Evolutionary conservation across 2,113 vertebrate species (phyloP).

Genomic region (Ptychochromis oligacanthus): DNA sequence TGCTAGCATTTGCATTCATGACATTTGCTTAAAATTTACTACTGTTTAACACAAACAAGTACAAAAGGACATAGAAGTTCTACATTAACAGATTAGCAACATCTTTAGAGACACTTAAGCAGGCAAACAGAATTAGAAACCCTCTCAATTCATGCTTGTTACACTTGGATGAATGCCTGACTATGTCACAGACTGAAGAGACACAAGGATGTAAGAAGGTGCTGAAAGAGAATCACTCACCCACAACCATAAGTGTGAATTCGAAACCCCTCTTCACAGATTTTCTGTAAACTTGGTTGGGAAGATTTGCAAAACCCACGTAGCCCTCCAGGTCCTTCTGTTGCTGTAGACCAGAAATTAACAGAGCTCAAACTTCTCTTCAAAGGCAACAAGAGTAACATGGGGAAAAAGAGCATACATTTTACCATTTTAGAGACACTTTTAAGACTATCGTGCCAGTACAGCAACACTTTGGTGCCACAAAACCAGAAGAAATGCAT

Average conservation of each 20-base stretch:
- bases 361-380: constrained; percentile 15
- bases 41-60: background rate
- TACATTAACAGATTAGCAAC: too few species aligned
- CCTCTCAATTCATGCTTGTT: too few species aligned
- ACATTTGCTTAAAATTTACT: constrained; percentile 33
- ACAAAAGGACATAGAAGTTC: constrained; percentile 1
- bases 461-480: background rate
- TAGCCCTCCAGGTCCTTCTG: constrained; percentile 83
- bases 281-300: constrained; percentile 84
- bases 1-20: constrained; percentile 9
- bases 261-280: constrained; percentile 84
- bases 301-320: constrained; percentile 83
- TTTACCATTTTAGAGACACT: background rate
- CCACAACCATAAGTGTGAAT: constrained; percentile 84
- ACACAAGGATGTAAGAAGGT: background rate
- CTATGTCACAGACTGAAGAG: too few species aligned
- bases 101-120: background rate
- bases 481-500: background rate
- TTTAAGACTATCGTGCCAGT: background rate
- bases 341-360: constrained; percentile 77
- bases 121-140: background rate
- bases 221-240: constrained; percentile 68
- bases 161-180: too few species aligned
- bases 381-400: background rate
- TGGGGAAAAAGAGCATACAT: background rate